These are phyloP conservation scores for Vidua macroura DNA, from an alignment of 2,113 vertebrate genomes.

Conservation along the genomic window DNA sequence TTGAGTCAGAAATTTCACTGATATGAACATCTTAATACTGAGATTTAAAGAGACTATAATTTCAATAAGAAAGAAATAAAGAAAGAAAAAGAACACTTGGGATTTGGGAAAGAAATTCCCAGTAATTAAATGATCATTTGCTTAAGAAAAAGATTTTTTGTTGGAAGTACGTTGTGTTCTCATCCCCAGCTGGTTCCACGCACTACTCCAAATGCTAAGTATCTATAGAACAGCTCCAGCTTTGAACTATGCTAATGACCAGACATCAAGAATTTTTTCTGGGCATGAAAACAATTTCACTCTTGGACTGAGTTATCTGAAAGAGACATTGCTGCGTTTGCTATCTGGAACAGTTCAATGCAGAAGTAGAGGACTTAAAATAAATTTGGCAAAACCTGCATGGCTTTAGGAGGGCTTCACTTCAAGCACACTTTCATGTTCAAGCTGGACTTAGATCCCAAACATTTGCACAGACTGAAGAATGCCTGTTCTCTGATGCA, in stretches of 20 bases:
- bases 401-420: background rate
- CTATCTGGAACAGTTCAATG: background rate
- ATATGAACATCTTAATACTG: background rate
- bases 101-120: background rate
- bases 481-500: background rate
- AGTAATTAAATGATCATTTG: slow-evolving; percentile 6
- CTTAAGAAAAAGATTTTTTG: background rate
- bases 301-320: background rate
- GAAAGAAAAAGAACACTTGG: background rate
- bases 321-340: background rate
- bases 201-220: slow-evolving; percentile 34
- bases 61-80: background rate
- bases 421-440: background rate
- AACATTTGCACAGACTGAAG: background rate
- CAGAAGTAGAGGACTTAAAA: background rate
- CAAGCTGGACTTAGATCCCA: background rate
- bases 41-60: background rate
- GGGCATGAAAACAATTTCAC: slow-evolving; percentile 10
- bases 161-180: slow-evolving; percentile 30
- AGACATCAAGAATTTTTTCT: slow-evolving; percentile 3
- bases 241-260: slow-evolving; percentile 22
- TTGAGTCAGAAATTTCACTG: slow-evolving; percentile 17
- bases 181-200: background rate
- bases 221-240: slow-evolving; percentile 47
- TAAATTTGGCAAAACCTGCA: background rate